Conservation (phyloP, 2,797 vertebrate genomes). For the Anabacerthia variegaticeps region DNA sequence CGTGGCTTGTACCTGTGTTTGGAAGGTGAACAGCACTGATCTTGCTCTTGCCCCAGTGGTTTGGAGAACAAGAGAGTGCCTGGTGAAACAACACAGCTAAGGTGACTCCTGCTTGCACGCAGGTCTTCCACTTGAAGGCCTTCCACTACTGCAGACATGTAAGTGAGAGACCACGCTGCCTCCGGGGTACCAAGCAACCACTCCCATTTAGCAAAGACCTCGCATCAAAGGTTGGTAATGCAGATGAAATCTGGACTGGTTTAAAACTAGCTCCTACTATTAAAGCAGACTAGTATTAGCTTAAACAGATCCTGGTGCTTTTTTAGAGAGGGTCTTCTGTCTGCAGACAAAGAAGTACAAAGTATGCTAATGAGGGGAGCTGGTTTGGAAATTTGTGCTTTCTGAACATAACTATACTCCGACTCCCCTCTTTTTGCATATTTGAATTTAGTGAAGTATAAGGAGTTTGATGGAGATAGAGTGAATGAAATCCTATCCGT, state of each 20-base stretch:
- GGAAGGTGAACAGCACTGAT: neutral
- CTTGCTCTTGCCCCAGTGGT: neutral
- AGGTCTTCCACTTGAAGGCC: neutral
- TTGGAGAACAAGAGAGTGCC: neutral
- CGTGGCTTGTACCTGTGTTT: neutral
- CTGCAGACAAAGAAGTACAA: neutral
- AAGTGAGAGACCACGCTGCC: neutral
- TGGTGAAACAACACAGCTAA: neutral
- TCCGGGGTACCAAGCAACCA: neutral
- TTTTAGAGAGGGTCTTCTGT: neutral
- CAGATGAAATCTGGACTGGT: neutral
- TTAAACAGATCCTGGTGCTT: neutral
- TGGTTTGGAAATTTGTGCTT: neutral
- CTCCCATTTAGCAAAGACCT: neutral
- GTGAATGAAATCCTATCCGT: neutral
- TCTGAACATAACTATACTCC: neutral
- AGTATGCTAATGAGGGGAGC: neutral
- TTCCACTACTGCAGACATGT: neutral
- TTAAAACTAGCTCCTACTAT: neutral
- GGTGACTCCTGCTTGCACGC: neutral
- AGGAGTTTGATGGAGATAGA: neutral
- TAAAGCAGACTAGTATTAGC: neutral
- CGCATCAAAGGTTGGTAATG: neutral
- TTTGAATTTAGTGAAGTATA: neutral
- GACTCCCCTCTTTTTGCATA: neutral